phyloP scores from a whole-genome alignment of 2,113 vertebrate species.

The Etheostoma spectabile region DNA sequence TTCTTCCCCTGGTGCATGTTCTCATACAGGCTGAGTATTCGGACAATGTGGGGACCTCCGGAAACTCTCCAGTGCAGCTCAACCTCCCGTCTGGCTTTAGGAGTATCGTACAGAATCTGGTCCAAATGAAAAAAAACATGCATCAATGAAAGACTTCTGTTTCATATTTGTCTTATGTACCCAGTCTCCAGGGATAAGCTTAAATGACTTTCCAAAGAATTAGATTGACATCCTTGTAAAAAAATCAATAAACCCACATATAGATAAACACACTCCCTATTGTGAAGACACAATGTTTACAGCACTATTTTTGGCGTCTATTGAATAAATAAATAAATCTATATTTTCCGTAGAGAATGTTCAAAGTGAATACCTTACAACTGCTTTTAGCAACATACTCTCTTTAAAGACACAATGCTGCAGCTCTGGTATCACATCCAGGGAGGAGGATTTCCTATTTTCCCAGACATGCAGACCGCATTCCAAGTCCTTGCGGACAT shows the following conservation, averaged over 20 bases:
- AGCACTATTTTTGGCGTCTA: constrained; percentile 4
- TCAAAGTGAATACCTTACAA: constrained; percentile 15
- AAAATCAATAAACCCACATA: constrained; percentile 34
- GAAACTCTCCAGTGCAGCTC: constrained; percentile 94
- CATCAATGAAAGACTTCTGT: neutral
- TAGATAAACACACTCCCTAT: neutral
- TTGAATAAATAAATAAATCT: constrained; percentile 19
- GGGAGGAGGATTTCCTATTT: constrained; percentile 4
- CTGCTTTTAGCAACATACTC: constrained; percentile 5
- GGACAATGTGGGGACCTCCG: constrained; percentile 91
- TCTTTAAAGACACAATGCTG: constrained; percentile 8
- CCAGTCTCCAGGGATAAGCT: neutral
- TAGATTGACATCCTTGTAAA: neutral
- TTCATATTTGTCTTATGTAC: neutral
- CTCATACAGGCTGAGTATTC: constrained; percentile 77
- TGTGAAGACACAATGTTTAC: neutral
- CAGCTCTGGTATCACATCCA: neutral
- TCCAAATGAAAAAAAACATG: neutral
- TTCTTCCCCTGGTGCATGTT: constrained; percentile 75
- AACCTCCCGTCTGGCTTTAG: constrained; percentile 94
- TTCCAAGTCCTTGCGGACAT: neutral
- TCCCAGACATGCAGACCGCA: neutral
- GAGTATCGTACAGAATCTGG: constrained; percentile 89
- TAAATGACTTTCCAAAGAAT: neutral
- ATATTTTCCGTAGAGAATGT: neutral